phyloP scores from a whole-genome alignment of 2,113 vertebrate species.

The Corythornis madagascariensis region DNA sequence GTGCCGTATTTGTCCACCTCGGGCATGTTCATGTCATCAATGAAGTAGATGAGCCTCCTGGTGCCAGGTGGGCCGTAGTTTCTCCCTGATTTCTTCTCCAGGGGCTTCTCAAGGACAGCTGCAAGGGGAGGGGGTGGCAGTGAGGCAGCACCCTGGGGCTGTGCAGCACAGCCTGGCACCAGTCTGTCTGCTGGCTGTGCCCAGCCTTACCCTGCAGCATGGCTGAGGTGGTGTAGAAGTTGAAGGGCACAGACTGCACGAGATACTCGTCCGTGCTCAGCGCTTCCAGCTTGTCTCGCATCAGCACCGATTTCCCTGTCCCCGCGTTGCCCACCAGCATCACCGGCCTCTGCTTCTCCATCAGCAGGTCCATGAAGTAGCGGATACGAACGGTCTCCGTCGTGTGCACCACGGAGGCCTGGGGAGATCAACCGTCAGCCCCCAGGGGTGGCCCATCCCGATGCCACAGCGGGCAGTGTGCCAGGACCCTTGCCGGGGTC shows the following conservation, averaged over 20 bases:
- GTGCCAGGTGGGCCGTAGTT: constrained; percentile 72
- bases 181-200: neutral
- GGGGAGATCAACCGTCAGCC: neutral
- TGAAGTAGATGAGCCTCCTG: constrained; percentile 77
- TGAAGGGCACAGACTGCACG: constrained; percentile 78
- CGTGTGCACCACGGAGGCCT: constrained; percentile 82
- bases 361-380: constrained; percentile 80
- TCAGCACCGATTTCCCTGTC: constrained; percentile 78
- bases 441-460: neutral
- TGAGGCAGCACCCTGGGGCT: neutral
- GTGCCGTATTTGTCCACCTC: constrained; percentile 81
- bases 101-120: constrained; percentile 76
- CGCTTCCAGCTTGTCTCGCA: constrained; percentile 74
- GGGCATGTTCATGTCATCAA: constrained; percentile 78
- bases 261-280: constrained; percentile 67
- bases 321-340: constrained; percentile 82
- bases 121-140: accelerated
- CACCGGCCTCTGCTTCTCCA: constrained; percentile 74
- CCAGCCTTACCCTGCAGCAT: constrained; percentile 78
- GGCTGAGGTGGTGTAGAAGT: constrained; percentile 83
- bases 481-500: neutral
- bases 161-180: accelerated
- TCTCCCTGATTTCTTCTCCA: constrained; percentile 80
- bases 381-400: constrained; percentile 75
- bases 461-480: accelerated